Conservation (phyloP, 2,888 invertebrate species). For the Nomada goodeniana region DNA sequence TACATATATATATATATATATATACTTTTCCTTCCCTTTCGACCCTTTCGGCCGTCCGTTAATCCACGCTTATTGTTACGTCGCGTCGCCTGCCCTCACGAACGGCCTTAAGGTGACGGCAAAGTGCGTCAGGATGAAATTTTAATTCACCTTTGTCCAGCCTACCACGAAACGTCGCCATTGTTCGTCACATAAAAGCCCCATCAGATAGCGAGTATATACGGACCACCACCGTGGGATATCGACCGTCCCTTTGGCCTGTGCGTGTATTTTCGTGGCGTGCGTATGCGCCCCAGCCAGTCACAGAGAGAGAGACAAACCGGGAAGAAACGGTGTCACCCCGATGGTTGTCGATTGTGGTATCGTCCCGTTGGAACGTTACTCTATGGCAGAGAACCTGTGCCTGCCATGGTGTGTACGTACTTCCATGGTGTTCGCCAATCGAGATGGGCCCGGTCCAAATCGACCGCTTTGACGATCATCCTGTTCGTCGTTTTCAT, state of each 20-base stretch:
- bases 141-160: conserved; percentile 68
- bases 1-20: no score
- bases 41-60: conserved; percentile 21
- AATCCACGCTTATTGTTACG: conserved; percentile 41
- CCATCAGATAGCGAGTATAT: conserved; percentile 58
- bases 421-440: conserved; percentile 16
- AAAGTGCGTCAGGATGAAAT: conserved; percentile 57
- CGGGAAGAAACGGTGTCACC: conserved; percentile 2
- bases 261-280: conserved; percentile 35
- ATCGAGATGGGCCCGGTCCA: conserved; percentile 17
- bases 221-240: conserved; percentile 63
- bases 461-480: conserved; percentile 53
- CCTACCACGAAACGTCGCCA: conserved; percentile 58
- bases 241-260: conserved; percentile 64
- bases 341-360: conserved; percentile 13
- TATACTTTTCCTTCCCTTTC: conserved; percentile 6
- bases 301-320: background rate
- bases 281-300: conserved; percentile 21
- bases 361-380: conserved; percentile 25
- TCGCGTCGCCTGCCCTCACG: conserved; percentile 10
- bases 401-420: background rate
- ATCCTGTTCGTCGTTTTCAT: conserved; percentile 37
- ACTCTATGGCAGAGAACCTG: background rate
- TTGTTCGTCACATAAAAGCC: conserved; percentile 71
- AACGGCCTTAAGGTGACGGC: conserved; percentile 20